Evolutionary conservation across 2,113 vertebrate species (phyloP).

Genomic region (Sphaerodactylus townsendi): DNA sequence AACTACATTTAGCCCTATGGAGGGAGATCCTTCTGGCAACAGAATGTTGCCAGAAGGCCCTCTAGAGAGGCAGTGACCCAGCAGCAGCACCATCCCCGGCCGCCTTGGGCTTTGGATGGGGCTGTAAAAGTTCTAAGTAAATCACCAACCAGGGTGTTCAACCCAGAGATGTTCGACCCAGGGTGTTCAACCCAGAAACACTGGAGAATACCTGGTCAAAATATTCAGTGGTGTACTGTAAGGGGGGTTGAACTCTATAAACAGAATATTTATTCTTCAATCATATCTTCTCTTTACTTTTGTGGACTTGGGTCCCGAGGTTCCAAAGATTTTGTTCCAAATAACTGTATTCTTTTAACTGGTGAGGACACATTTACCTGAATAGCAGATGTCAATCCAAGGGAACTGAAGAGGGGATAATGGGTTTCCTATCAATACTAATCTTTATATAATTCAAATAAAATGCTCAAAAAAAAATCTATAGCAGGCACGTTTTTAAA

Average conservation of each 20-base stretch:
- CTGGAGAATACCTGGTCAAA: background rate
- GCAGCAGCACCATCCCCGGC: too few species aligned
- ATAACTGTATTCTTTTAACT: slow-evolving; percentile 27
- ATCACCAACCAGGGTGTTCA: background rate
- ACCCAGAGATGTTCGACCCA: too few species aligned
- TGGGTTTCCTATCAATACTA: slow-evolving; percentile 35
- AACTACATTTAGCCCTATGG: too few species aligned
- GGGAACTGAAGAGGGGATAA: slow-evolving; percentile 34
- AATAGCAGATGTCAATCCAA: slow-evolving; percentile 11
- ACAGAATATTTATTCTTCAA: too few species aligned
- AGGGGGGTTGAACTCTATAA: too few species aligned
- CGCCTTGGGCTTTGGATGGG: too few species aligned
- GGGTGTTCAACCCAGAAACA: background rate
- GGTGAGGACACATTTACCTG: slow-evolving; percentile 5
- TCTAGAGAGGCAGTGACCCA: too few species aligned
- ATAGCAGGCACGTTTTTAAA: slow-evolving; percentile 21
- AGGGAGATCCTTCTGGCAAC: too few species aligned
- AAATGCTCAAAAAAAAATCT: slow-evolving; percentile 47
- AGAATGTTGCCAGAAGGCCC: too few species aligned
- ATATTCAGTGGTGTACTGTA: too few species aligned
- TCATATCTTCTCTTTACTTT: too few species aligned
- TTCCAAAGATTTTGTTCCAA: background rate
- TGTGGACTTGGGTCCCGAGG: slow-evolving; percentile 31
- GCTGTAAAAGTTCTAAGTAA: background rate
- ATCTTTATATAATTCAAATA: slow-evolving; percentile 35